Conservation (phyloP, 2,113 vertebrate species). For the Sapayoa aenigma region DNA sequence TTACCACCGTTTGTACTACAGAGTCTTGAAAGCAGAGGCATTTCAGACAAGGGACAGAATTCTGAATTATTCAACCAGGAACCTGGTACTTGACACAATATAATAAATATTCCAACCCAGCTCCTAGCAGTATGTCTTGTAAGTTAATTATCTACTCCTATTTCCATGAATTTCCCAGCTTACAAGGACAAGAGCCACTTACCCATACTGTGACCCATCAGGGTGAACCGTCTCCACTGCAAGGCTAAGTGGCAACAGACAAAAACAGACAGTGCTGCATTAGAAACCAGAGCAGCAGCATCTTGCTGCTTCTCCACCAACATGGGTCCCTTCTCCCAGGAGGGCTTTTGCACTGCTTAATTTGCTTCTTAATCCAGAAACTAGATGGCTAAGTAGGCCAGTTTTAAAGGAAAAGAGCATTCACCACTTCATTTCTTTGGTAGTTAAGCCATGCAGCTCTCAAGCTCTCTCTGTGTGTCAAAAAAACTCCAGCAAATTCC, state of each 20-base stretch:
- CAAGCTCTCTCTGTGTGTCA: background rate
- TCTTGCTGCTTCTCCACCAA: background rate
- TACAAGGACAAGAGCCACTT: slow-evolving; percentile 63
- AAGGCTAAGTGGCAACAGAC: slow-evolving; percentile 79
- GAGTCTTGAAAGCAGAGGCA: background rate
- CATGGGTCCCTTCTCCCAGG: background rate
- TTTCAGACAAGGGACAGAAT: background rate
- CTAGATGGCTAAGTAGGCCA: background rate
- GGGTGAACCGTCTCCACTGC: slow-evolving; percentile 84
- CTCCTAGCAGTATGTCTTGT: background rate
- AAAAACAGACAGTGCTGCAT: background rate
- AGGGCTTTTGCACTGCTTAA: background rate
- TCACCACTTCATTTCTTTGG: background rate
- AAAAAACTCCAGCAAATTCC: background rate
- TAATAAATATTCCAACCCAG: slow-evolving; percentile 19
- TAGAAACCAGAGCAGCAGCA: background rate
- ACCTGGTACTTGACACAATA: background rate
- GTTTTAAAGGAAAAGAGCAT: background rate
- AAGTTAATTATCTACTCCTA: slow-evolving; percentile 12
- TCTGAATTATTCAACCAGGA: background rate
- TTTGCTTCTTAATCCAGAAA: slow-evolving; percentile 39
- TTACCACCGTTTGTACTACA: background rate
- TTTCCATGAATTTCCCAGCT: background rate
- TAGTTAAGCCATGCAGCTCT: background rate
- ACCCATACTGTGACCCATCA: slow-evolving; percentile 94